Conservation (phyloP, 2,797 vertebrate species). For the Syngnathus rostellatus region DNA sequence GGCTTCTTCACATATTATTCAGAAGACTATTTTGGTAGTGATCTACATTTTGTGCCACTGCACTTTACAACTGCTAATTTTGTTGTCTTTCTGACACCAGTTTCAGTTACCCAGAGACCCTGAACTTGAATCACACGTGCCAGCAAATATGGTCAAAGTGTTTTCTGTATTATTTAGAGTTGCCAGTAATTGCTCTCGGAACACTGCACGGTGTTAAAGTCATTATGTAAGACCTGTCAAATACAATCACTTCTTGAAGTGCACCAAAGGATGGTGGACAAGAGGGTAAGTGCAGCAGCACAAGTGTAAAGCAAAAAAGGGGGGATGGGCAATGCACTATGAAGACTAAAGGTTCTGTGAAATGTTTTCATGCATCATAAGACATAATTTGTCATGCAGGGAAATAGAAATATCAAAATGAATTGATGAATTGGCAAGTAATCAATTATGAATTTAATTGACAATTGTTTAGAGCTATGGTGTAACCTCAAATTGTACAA, state of each 20-base stretch:
- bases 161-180: conserved; percentile 44
- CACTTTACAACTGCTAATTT: conserved; percentile 38
- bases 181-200: conserved; percentile 36
- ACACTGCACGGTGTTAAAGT: conserved; percentile 27
- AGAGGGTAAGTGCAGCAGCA: conserved; percentile 25
- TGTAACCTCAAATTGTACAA: no score
- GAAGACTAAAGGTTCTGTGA: not conserved
- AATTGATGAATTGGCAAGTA: no score
- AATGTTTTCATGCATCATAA: no score
- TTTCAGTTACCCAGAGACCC: conserved; percentile 37
- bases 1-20: no score
- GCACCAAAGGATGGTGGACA: conserved; percentile 16
- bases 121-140: conserved; percentile 52
- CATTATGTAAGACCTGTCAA: conserved; percentile 54
- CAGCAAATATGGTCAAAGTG: conserved; percentile 21
- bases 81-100: conserved; percentile 46
- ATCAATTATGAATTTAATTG: no score
- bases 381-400: not conserved
- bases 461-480: no score
- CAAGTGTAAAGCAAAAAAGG: conserved; percentile 15
- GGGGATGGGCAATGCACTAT: no score
- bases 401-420: not conserved
- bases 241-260: conserved; percentile 37
- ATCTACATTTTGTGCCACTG: conserved; percentile 4
- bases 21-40: no score